Evolutionary conservation across 2,888 invertebrate species (phyloP).

Genomic region (Cantharis nigra): DNA sequence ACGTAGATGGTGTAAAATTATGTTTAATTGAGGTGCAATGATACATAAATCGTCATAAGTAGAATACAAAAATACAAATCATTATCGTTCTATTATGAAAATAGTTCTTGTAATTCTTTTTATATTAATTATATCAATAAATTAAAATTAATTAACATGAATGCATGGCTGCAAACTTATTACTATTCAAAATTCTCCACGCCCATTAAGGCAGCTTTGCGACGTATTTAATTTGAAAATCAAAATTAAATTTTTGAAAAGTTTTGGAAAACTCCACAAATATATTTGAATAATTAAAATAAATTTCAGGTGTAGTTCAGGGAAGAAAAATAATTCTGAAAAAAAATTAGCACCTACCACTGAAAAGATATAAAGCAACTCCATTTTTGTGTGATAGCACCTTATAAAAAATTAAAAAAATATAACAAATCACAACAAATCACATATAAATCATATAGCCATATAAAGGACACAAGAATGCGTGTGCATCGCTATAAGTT

Average conservation of each 20-base stretch:
- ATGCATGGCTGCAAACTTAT: not conserved
- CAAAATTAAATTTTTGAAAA: not conserved
- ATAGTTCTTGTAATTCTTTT: not conserved
- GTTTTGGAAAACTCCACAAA: too few relatives aligned
- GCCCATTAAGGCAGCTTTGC: not conserved
- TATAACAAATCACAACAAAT: slow-evolving; percentile 8
- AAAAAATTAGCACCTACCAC: slow-evolving; percentile 1
- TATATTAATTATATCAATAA: not conserved
- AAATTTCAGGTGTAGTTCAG: too few relatives aligned
- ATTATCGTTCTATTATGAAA: not conserved
- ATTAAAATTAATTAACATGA: not conserved
- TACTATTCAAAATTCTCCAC: not conserved
- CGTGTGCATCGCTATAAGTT: slow-evolving; percentile 52
- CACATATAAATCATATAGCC: slow-evolving; percentile 15
- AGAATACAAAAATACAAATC: not conserved
- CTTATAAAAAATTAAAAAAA: slow-evolving; percentile 5
- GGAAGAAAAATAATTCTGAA: not conserved
- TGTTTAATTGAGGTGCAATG: not conserved
- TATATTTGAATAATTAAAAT: too few relatives aligned
- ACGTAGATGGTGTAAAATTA: not conserved
- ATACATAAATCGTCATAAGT: not conserved
- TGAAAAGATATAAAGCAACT: not conserved
- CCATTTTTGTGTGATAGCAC: slow-evolving; percentile 2
- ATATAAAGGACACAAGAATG: slow-evolving; percentile 38
- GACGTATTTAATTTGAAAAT: not conserved